Base-by-base conservation (phyloP, 2,113 vertebrate genomes). In the Melierax canorus region DNA sequence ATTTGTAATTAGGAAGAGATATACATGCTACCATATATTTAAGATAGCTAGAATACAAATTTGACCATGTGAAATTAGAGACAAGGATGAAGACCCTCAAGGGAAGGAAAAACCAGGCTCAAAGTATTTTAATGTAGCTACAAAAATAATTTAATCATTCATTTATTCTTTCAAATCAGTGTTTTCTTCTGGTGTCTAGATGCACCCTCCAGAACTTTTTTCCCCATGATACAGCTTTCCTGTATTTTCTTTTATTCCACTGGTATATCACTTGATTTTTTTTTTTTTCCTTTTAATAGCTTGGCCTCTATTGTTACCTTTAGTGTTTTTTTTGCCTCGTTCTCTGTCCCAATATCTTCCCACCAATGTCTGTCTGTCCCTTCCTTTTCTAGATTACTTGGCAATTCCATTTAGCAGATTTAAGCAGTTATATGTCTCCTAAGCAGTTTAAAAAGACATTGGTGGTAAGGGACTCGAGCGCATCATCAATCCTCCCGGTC, bases 361-460 rank as follows among this genome's bases (percentile, higher is more conserved):
- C 64, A 81, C 41, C 46, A 36, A 43, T 23, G 56, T 53, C 77
- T 91, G 78, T 29, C 71, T 79, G 51, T 64, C 67, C 93, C 74
- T 92, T 79, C 88, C 77, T 79, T 75, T 94, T 36, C 73, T 53
- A 85, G 48, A 53, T 59, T 26, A 69, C 62, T 69, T 64, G 55
- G 68, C n/a, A 55, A 75, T 43, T 75, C 68, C 55, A 53, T 30
- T 64, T 29, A 85, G 90, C 64, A 60, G 63, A 68, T 41, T 66
- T 66, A 53, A 64, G 68, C 69, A 88, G 73, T 53, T 79, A 13
- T 34, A 32, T 29, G 32, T 68, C 59, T 82, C 90, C 71, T 68
- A 63, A 95, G 76, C 76, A 58, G 76, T 46, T 63, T 62, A 27
- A 68, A 68, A 82, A 86, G 81, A 77, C 64, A n/a, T n/a, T n/a